Conservation (phyloP, 2,797 vertebrate genomes). For the Gephyroberyx darwinii region DNA sequence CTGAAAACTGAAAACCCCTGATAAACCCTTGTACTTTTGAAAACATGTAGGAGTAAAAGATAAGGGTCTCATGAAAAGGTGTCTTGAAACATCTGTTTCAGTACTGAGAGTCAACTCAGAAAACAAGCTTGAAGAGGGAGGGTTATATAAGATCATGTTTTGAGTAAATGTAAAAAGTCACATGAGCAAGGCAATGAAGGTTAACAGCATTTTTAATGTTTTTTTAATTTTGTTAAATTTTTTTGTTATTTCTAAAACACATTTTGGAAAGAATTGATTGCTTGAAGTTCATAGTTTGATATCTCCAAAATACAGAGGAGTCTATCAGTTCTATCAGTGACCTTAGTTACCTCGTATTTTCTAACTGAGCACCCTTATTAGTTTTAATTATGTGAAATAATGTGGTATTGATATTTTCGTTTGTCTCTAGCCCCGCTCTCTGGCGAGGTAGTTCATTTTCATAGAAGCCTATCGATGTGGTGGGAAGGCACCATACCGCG, state of each 20-base stretch:
- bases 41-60: constrained; percentile 22
- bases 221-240: too few species aligned
- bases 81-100: constrained; percentile 16
- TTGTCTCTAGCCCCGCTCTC: neutral
- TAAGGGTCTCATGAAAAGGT: constrained; percentile 45
- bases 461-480: constrained; percentile 53
- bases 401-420: neutral
- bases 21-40: neutral
- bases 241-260: neutral
- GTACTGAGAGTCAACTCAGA: constrained; percentile 9
- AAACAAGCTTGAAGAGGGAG: neutral
- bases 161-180: constrained; percentile 13
- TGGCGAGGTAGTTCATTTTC: constrained; percentile 48
- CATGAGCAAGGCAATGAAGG: neutral
- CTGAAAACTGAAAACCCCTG: constrained; percentile 41
- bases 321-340: too few species aligned
- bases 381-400: neutral
- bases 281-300: neutral
- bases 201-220: too few species aligned
- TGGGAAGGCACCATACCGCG: constrained; percentile 46
- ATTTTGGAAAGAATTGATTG: neutral
- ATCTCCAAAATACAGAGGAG: neutral
- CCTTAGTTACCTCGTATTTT: neutral
- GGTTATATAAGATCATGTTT: rapidly evolving
- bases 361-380: too few species aligned